Base-by-base conservation (phyloP, 92 coral and sea anemone genomes). In the Paragorgia papillata region DNA sequence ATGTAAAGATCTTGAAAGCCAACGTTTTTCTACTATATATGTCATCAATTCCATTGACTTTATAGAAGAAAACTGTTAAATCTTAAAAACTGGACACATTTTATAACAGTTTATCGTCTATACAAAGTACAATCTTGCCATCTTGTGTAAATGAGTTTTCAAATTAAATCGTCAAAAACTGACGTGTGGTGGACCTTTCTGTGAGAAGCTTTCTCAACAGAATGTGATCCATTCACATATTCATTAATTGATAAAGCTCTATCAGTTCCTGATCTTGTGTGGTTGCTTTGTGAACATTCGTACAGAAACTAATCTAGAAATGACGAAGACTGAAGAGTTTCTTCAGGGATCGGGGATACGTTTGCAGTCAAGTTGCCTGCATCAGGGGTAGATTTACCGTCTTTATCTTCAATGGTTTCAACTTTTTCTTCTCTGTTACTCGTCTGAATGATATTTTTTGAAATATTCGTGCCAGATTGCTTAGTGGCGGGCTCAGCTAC, bases 91-190 rank as follows among this genome's bases (percentile, higher is more conserved):
- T n/a, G n/a, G n/a, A n/a, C n/a, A n/a, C n/a, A n/a, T n/a, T n/a
- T n/a, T n/a, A n/a, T n/a, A 10, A n/a, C n/a, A n/a, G n/a, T n/a
- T n/a, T n/a, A n/a, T n/a, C n/a, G n/a, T n/a, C n/a, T n/a, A n/a
- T n/a, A n/a, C n/a, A n/a, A n/a, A n/a, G n/a, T n/a, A n/a, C n/a
- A n/a, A n/a, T n/a, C n/a, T n/a, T n/a, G n/a, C n/a, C n/a, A n/a
- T n/a, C n/a, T n/a, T n/a, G n/a, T n/a, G n/a, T n/a, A n/a, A n/a
- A n/a, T n/a, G n/a, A n/a, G n/a, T n/a, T n/a, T n/a, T n/a, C n/a
- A 71, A 51, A 71, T 71, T 33, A 71, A 21, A 55, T 71, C 78
- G 39, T 71, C 78, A 55, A 71, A 29, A 53, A 71, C 37, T 22
- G 62, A 49, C 25, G 78, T 33, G 30, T 53, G 78, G 13, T 51